Base-by-base conservation (phyloP, 2,797 vertebrate genomes). In the Gymnodraco acuticeps region DNA sequence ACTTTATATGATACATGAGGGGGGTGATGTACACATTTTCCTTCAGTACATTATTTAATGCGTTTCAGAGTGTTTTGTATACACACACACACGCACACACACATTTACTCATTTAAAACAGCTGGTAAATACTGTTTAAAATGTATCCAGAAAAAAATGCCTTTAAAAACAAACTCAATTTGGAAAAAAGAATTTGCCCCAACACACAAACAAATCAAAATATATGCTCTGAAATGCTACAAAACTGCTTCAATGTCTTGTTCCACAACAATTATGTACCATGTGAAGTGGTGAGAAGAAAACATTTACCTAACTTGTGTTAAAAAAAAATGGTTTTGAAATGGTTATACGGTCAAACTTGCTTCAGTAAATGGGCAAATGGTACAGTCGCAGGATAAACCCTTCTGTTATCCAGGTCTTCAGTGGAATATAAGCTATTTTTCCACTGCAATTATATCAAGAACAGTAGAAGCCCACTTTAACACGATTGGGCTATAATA, bases 1-100 rank as follows among this genome's bases (percentile, higher is more conserved):
- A 90, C 86, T 89, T 89, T 92, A 89, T 91, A 93, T 90, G 85
- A 92, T 93, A 93, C 92, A 93, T 80, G 71, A 43, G 78, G 78
- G 80, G 77, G 81, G 55, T 81, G 89, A 87, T 88, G 76, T 86
- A 92, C 90, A 94, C 78, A 81, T 70, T 77, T 91, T 94, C 93
- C 92, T 93, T 95, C 93, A 91, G 92, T 91, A 90, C 88, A 92
- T 88, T 84, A 86, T 79, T 87, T 72, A 75, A 88, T 83, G 80
- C 51, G 51, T 84, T 86, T 92, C 84, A 89, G 82, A 88, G 81
- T 90, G 88, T 90, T 86, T 75, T 79, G 64, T 87, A 33, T 17
- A 38, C 62, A 11, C 61, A 17, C 23, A 16, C 45, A 50, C 15
- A 7, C 20, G 17, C 45, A 90, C 82, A 86, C 65, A 84, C 55